Evolutionary conservation across 2,888 invertebrate genomes (phyloP), one percentile per base, ranked within the genome.

Genomic region (Lycaena phlaeas): DNA sequence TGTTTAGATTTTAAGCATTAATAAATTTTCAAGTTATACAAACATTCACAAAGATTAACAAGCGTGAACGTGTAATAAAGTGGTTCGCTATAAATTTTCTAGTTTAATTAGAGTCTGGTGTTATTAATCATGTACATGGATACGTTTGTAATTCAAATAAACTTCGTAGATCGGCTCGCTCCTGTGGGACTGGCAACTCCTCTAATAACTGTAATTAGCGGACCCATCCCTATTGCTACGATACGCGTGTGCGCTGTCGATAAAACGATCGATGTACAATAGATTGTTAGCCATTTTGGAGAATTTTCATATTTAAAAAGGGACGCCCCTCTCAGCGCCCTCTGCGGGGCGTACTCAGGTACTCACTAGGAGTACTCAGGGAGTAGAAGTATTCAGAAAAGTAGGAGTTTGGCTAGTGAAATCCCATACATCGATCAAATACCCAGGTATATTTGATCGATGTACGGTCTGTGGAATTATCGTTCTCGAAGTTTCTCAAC

Each of bases 161-260:
- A 54, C 45, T 44, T 43, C 48, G 56, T 56, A 60, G 61, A 64
- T 66, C 65, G 64, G 63, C 68, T 67, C 49, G 48, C 56, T 68
- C 66, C 61, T 59, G 59, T 54, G 61, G 61, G 65, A 57, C 55
- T 52, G 57, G 64, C 64, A 57, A 66, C 66, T 66, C 61, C 53
- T 59, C 64, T 74, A 73, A 78, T 76, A 72, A 72, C 74, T 60
- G 75, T 70, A 75, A 77, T 79, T 77, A 78, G 65, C 61, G 59
- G 53, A 64, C 58, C 60, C 64, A 64, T 66, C 65, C 64, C 64
- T 62, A 64, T 61, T 41, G 43, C 39, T 36, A 36, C 49, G 49
- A 43, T 48, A 55, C 46, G 45, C 50, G 49, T 45, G 48, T 40
- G 37, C 34, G 41, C 48, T 53, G 44, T 47, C 50, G 50, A 53